Percentiles rank a stretch among this genome's conserved stretches.
phyloP scores from a whole-genome alignment of 2,113 vertebrate species.

The Astur gentilis region DNA sequence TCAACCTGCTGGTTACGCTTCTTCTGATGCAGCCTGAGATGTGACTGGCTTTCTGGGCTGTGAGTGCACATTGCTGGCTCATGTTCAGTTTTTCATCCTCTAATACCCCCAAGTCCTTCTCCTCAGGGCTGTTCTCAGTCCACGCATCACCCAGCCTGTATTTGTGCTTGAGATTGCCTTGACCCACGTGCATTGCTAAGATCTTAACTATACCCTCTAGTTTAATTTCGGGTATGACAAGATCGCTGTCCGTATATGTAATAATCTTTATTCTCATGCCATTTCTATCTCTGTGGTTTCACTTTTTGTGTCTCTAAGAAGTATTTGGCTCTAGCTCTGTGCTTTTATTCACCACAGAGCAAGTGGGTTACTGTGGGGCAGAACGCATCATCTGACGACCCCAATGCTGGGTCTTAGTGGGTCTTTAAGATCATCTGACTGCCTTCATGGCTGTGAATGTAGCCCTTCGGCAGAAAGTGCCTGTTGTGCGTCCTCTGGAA shows the following conservation, averaged over 20 bases:
- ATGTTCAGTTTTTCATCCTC: too few species aligned
- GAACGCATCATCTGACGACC: not conserved
- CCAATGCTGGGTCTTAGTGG: not conserved
- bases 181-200: not conserved
- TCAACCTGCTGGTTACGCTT: too few species aligned
- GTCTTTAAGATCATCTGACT: not conserved
- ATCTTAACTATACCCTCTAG: not conserved
- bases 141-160: too few species aligned
- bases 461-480: not conserved
- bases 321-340: not conserved
- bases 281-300: not conserved
- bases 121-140: too few species aligned
- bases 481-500: not conserved
- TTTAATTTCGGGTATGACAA: not conserved
- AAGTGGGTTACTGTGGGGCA: not conserved
- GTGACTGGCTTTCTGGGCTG: too few species aligned
- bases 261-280: not conserved
- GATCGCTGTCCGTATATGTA: not conserved
- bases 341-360: not conserved
- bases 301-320: not conserved
- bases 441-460: not conserved
- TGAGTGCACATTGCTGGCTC: too few species aligned
- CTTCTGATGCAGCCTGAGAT: too few species aligned
- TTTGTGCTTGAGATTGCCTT: too few species aligned
- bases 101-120: too few species aligned